Conservation (phyloP, 2,113 vertebrate genomes). For the Romanogobio albipinnatus region DNA sequence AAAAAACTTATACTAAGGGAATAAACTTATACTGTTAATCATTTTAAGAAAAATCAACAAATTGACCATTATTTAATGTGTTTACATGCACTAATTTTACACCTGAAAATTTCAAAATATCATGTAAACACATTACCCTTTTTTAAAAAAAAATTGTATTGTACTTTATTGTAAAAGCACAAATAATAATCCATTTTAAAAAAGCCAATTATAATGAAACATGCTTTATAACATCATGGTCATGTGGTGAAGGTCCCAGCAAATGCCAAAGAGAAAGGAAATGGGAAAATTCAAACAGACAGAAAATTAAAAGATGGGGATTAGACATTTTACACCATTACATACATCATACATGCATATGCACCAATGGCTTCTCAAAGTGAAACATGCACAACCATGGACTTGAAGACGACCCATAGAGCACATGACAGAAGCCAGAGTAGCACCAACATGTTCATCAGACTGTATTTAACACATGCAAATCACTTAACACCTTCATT, state of each 20-base stretch:
- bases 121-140: not conserved
- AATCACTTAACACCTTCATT: not conserved
- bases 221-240: not conserved
- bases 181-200: not conserved
- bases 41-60: too few relatives aligned
- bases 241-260: not conserved
- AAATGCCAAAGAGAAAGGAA: not conserved
- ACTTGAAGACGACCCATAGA: not conserved
- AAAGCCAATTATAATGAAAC: not conserved
- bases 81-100: not conserved
- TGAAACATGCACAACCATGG: conserved; percentile 13
- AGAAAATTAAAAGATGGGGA: not conserved
- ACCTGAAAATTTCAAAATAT: not conserved
- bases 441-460: conserved; percentile 7
- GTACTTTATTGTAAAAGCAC: not conserved
- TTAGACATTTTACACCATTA: not conserved
- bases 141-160: too few relatives aligned
- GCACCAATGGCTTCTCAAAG: conserved; percentile 18
- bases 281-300: not conserved
- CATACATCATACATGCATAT: conserved; percentile 4
- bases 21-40: not conserved
- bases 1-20: not conserved
- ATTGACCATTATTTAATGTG: not conserved
- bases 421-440: conserved; percentile 8
- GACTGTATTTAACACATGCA: conserved; percentile 30